phyloP scores from a whole-genome alignment of 2,113 vertebrate genomes.

The Sporophila hypoxantha region DNA sequence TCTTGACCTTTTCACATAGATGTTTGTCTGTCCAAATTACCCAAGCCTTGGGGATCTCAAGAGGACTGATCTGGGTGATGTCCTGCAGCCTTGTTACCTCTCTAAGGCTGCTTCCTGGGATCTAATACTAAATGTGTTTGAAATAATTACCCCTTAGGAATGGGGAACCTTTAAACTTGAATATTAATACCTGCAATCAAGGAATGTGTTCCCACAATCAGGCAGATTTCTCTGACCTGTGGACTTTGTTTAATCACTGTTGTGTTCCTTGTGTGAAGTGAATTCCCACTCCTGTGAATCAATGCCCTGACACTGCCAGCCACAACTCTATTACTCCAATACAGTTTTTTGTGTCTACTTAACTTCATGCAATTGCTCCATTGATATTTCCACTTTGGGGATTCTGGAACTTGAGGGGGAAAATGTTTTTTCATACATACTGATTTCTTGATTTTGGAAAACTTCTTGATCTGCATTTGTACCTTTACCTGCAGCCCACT shows the following conservation, averaged over 20 bases:
- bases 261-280: background rate
- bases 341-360: background rate
- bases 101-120: background rate
- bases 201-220: background rate
- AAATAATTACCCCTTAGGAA: background rate
- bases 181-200: background rate
- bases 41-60: background rate
- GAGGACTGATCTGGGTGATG: background rate
- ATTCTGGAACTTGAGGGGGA: background rate
- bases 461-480: background rate
- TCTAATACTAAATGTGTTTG: background rate
- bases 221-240: background rate
- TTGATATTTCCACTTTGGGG: background rate
- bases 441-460: background rate
- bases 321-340: background rate
- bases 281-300: background rate
- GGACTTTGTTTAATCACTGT: background rate
- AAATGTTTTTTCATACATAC: background rate
- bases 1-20: background rate
- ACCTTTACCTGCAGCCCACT: background rate
- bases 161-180: background rate
- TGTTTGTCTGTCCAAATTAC: background rate
- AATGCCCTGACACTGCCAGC: background rate
- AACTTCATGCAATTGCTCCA: background rate
- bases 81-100: background rate